Base-by-base conservation (phyloP, 1,140 invertebrate genomes). In the Drosophila nigrodunni region DNA sequence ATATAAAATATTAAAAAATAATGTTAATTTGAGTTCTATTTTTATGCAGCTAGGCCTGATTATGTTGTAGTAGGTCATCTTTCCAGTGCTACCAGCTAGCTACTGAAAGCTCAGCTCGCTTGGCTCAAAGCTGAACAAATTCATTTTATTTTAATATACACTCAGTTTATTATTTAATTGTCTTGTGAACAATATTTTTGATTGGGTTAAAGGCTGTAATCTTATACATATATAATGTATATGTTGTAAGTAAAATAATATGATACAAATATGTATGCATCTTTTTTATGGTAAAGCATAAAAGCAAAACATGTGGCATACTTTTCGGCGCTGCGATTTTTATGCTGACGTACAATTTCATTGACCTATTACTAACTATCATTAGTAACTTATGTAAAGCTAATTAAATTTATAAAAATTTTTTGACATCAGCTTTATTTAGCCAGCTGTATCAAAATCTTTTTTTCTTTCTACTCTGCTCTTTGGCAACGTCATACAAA, bases 401-500 rank as follows among this genome's bases (percentile, higher is more conserved):
- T 21, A 21, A 21, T 21, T 21, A 21, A 21, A 21, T 21, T 21
- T 21, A 21, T 0, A 2, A 21, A 21, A 0, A 21, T 21, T 49
- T 39, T 49, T 35, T 49, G 6, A 44, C 10, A 43, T 15, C 4
- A 43, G 18, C 43, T 47, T 8, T 37, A 13, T 39, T 67, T 13
- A 35, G 25, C 35, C 44, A 10, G 18, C 21, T 34, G 13, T 70
- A 62, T 77, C 3, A 87, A 69, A 52, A 55, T 80, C 41, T 83
- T 87, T 44, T 35, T 82, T 9, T 30, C 25, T 18, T 73, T 2
- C 57, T 52, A 1, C 41, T 9, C 4, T 60, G 71, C 7, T 88
- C 83, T 13, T 88, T 87, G 21, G 71, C 35, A 0, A 34, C 34
- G 0, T 87, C 79, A 50, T 55, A 73, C 9, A 88, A 60, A 39